Conservation (phyloP, 2,797 vertebrate species). For the Neosilurus hyrtlii region DNA sequence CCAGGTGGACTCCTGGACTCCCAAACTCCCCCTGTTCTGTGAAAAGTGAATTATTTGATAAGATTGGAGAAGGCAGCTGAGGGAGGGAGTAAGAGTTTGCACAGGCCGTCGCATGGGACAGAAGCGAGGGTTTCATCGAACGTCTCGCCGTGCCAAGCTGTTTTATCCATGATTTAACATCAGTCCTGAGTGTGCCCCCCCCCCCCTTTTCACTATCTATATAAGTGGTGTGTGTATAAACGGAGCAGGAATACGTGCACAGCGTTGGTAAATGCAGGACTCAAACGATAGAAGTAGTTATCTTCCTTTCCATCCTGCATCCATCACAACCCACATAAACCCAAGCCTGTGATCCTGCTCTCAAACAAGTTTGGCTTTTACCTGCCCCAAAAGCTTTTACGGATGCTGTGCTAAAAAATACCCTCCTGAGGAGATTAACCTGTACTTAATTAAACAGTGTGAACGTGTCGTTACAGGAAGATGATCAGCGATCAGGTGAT, state of each 20-base stretch:
- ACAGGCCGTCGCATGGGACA: slow-evolving; percentile 19
- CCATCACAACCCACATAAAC: background rate
- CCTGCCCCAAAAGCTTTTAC: background rate
- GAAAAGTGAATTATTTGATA: slow-evolving; percentile 62
- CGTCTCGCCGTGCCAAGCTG: background rate
- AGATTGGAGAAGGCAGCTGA: slow-evolving; percentile 55
- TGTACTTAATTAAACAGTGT: background rate
- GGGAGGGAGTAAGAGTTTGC: slow-evolving; percentile 34
- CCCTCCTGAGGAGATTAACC: background rate
- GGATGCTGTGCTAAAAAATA: background rate
- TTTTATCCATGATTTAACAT: slow-evolving; percentile 23
- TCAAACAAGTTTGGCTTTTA: background rate
- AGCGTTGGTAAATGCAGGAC: background rate
- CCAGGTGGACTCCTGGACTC: slow-evolving; percentile 44
- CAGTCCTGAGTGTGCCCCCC: background rate
- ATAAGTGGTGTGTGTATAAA: slow-evolving; percentile 30
- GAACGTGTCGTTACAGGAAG: background rate
- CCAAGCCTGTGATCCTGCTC: background rate
- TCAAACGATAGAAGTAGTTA: background rate
- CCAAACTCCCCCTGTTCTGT: slow-evolving; percentile 24
- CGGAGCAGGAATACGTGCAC: background rate
- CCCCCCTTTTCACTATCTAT: slow-evolving; percentile 35
- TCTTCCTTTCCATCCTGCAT: background rate
- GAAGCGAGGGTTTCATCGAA: background rate
- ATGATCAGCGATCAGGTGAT: background rate